Conservation (phyloP, 2,797 vertebrate genomes). For the Coregonus suidteri region DNA sequence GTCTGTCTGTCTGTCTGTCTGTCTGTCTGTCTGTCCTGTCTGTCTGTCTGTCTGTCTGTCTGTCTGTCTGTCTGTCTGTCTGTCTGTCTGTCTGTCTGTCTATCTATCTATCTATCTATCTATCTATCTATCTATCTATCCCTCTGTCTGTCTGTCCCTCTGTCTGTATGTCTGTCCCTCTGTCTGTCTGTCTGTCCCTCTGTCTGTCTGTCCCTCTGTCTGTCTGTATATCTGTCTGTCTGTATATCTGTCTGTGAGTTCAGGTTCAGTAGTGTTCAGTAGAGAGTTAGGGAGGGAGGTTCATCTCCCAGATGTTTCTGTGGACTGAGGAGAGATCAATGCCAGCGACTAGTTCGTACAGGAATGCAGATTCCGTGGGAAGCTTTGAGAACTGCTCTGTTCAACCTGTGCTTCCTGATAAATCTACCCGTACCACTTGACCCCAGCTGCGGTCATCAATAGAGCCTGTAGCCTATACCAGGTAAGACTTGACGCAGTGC, state of each 20-base stretch:
- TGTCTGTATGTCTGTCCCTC: no score
- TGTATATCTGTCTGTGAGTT: neutral
- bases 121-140: no score
- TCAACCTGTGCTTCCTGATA: constrained; percentile 64
- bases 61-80: no score
- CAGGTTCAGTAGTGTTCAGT: constrained; percentile 63
- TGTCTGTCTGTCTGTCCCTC: no score
- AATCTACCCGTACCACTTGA: constrained; percentile 64
- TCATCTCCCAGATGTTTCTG: constrained; percentile 72
- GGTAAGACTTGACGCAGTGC: constrained; percentile 38
- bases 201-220: no score
- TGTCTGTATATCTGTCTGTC: no score
- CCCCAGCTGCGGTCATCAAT: constrained; percentile 43
- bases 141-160: no score
- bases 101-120: no score
- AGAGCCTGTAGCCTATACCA: constrained; percentile 26
- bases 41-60: no score
- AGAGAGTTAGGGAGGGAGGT: constrained; percentile 36
- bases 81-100: no score
- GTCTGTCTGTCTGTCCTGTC: neutral
- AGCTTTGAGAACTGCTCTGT: constrained; percentile 62
- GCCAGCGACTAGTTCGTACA: constrained; percentile 62
- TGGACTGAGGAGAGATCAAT: constrained; percentile 70
- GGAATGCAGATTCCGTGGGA: constrained; percentile 76
- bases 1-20: no score